A percentile compares a stretch with the other conserved stretches of the same genome.
Evolutionary conservation across 2,113 vertebrate species (phyloP).

Genomic region (Macrotis lagotis): DNA sequence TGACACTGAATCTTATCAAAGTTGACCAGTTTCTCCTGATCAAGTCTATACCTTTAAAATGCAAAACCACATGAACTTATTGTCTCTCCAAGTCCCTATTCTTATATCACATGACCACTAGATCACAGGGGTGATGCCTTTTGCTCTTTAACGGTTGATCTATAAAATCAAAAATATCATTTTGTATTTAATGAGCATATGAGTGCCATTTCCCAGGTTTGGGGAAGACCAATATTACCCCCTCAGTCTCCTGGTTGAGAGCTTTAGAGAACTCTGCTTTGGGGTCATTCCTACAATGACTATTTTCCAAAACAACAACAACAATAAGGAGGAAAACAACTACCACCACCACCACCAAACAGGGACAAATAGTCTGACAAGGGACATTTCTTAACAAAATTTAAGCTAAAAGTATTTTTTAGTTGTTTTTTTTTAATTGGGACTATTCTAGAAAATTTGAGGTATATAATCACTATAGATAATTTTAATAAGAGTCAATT

Average conservation of each 20-base stretch:
- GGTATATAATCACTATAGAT: neutral
- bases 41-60: neutral
- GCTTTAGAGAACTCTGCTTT: neutral
- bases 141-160: neutral
- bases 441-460: neutral
- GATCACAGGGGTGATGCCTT: neutral
- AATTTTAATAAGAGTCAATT: neutral
- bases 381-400: neutral
- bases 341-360: neutral
- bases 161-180: neutral
- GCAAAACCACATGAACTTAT: neutral
- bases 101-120: neutral
- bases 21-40: neutral
- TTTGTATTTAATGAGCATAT: neutral
- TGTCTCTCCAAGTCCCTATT: neutral
- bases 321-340: neutral
- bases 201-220: neutral
- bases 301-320: neutral
- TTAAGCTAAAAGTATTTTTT: neutral
- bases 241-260: neutral
- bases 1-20: neutral
- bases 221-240: neutral
- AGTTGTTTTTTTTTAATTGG: neutral
- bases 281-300: neutral
- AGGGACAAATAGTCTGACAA: neutral